These are phyloP conservation scores for Eulemur mongoz DNA, from an alignment of 2,797 vertebrate species.

Conservation along the genomic window DNA sequence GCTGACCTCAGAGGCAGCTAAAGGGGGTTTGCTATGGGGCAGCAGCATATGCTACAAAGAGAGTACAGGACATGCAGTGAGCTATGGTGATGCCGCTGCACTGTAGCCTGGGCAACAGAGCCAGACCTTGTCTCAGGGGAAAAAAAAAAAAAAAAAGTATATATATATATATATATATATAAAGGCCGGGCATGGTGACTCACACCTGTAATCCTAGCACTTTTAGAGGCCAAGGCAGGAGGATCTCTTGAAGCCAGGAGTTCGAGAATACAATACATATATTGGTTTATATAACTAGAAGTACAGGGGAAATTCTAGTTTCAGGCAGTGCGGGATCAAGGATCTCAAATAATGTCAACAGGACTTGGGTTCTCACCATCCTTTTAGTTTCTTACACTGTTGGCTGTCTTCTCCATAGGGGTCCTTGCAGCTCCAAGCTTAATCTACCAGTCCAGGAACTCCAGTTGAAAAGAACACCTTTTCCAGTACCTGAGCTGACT, in stretches of 20 bases:
- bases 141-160: too few relatives aligned
- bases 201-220: too few relatives aligned
- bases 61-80: too few relatives aligned
- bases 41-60: not conserved
- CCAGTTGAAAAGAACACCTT: not conserved
- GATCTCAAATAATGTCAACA: not conserved
- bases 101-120: too few relatives aligned
- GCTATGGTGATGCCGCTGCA: too few relatives aligned
- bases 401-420: not conserved
- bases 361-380: not conserved
- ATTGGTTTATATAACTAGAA: not conserved
- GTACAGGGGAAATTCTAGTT: not conserved
- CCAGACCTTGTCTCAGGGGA: too few relatives aligned
- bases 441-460: not conserved
- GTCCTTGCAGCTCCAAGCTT: not conserved
- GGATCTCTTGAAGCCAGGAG: too few relatives aligned
- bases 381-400: not conserved
- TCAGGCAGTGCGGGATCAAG: not conserved
- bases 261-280: not conserved
- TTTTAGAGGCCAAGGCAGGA: too few relatives aligned
- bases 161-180: too few relatives aligned
- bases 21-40: not conserved
- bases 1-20: not conserved
- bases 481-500: not conserved
- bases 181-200: too few relatives aligned